Evolutionary conservation across 2,888 invertebrate species (phyloP), one percentile per base, ranked within the genome.

Genomic region (Flexamia atlantica): DNA sequence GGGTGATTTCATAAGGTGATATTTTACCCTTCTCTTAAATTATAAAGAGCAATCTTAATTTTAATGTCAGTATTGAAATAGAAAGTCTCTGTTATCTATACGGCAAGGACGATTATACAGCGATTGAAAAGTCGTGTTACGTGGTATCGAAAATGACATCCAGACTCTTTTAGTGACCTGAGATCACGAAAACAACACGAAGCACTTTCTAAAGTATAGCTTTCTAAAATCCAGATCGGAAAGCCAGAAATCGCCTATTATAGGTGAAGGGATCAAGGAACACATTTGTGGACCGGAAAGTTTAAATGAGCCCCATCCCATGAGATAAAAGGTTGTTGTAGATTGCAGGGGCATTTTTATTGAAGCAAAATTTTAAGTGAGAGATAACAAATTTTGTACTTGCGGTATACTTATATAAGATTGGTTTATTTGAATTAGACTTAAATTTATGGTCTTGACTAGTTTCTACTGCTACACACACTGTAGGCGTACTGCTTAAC

Each of bases 381-480:
- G n/a, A n/a, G n/a, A n/a, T n/a, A n/a, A n/a, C n/a, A n/a, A n/a
- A n/a, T n/a, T n/a, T n/a, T n/a, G n/a, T n/a, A n/a, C n/a, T n/a
- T n/a, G n/a, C n/a, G n/a, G n/a, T n/a, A n/a, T n/a, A n/a, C n/a
- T n/a, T n/a, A n/a, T n/a, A n/a, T n/a, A 70, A 70, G n/a, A n/a
- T n/a, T n/a, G n/a, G n/a, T 32, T 4, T n/a, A 70, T 32, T 32
- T 32, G 4, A 70, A 32, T 30, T 32, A 3, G 17, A 70, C 32
- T 70, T 70, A 46, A 17, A 17, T 46, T 46, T 46, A 14, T 4
- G 70, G 20, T 32, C 70, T 70, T 70, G 70, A 70, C 70, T 32
- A 70, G 32, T 70, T 70, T 70, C 70, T 60, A 60, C 2, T 9
- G 70, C 70, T 70, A n/a, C n/a, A n/a, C n/a, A n/a, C n/a, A n/a